Evolutionary conservation across 1,140 invertebrate genomes (phyloP), one percentile per base, ranked within the genome.

Genomic region (Lepeophtheirus salmonis): DNA sequence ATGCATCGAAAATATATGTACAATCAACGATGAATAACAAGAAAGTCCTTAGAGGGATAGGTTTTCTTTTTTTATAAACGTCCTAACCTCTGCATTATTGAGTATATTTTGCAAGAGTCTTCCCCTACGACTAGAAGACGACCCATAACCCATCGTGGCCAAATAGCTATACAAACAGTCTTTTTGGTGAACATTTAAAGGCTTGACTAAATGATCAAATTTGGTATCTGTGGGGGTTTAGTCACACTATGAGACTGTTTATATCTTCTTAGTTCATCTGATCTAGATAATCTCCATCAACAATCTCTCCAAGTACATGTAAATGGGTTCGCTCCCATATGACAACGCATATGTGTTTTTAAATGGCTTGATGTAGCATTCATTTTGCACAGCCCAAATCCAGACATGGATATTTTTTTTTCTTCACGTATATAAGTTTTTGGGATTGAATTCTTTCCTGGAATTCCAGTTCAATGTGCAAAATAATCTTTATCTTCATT

Each of bases 291-390:
- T 61, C 83, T 78, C 90, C 91, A 96, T 6, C 78, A 79, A 70
- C 91, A 97, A n/a, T 82, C 84, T 1, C 80, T 74, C 90, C 90
- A 96, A 51, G 82, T 84, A 69, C 89, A 92, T 2, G 70, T 72
- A 67, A 95, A 97, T 0, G 91, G 91, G 68, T 95, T 95, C 71
- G 95, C 89, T 0, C 90, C 91, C 1, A 89, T 87, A 71, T 96
- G 91, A 12, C 91, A 77, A 1, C 91, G 76, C 53, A 94, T 70
- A 69, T 97, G 92, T 1, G 91, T 89, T 68, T 94, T 91, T 18
- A 96, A 76, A 70, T 96, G 90, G 1, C 81, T 83, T 16, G 85
- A 83, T 71, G 96, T 97, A 57, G 88, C 86, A 66, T 97, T 96
- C 0, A 79, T 75, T 66, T 82, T 3, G 70, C 72, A 66, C 79